Evolutionary conservation across 2,113 vertebrate genomes (phyloP), one percentile per base, ranked within the genome.

Genomic region (Melozone crissalis): DNA sequence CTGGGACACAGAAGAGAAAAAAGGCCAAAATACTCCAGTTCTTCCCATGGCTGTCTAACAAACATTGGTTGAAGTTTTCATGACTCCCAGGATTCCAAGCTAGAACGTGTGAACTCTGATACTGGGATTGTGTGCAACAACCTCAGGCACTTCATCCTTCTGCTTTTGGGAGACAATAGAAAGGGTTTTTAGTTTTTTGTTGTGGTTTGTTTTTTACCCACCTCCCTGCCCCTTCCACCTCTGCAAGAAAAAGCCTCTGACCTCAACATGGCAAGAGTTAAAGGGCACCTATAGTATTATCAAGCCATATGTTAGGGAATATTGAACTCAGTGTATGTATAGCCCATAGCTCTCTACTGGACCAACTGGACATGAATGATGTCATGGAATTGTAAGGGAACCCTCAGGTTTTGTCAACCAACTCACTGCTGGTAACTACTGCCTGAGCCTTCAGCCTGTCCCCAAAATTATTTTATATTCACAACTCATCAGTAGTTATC

Each of bases 101-200:
- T 10, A 44, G 11, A n/a, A 69, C 31, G 69, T 4, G 3, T 9
- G 37, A 75, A 76, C 41, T 79, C 39, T 51, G 52, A 30, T 23
- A 22, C 16, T 23, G 23, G 41, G 28, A 43, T 11, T 72, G 47
- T 2, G 0, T 10, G 15, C 24, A 62, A 71, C 0, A 0, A 18
- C 31, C 28, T n/a, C 13, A 24, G 10, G 22, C 8, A 52, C 1
- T 2, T 62, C 9, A 5, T 39, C 9, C 73, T 68, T 43, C 52
- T 77, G 58, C 35, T 79, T 57, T 57, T 47, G 27, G 9, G 57
- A 47, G 13, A 57, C 35, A 80, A 63, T 7, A 84, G 4, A 58
- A 90, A 84, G 8, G 7, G 4, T 0, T 35, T 62, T 33, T 20
- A 15, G 0, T 2, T 62, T 76, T 46, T 22, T 4, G 0, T 33